phyloP scores from a whole-genome alignment of 2,113 vertebrate species.

The Synchiropus splendidus region DNA sequence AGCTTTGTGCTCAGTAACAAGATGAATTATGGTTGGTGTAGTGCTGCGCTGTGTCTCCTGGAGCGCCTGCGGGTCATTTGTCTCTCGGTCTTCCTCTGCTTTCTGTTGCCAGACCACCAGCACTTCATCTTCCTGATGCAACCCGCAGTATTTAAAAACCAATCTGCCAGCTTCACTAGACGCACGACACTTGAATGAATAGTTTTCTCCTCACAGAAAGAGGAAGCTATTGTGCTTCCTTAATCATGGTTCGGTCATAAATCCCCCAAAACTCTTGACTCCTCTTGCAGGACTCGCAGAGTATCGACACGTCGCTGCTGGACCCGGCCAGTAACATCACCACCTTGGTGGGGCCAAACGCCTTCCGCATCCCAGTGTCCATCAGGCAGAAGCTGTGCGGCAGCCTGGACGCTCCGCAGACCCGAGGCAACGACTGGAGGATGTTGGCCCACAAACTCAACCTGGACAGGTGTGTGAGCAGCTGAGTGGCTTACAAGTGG shows the following conservation, averaged over 20 bases:
- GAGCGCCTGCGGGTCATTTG: slow-evolving; percentile 28
- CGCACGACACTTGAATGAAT: slow-evolving; percentile 8
- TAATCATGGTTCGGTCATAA: too few relatives aligned
- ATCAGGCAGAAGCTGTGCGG: slow-evolving; percentile 95
- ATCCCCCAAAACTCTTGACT: not conserved
- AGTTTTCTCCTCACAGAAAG: slow-evolving; percentile 6
- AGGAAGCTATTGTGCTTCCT: not conserved
- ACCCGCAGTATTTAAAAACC: slow-evolving; percentile 25
- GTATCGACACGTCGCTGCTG: slow-evolving; percentile 78
- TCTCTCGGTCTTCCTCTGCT: slow-evolving; percentile 21
- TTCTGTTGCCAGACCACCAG: slow-evolving; percentile 18
- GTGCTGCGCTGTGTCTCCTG: slow-evolving; percentile 20
- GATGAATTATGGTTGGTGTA: slow-evolving; percentile 37
- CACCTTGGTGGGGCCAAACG: slow-evolving; percentile 81
- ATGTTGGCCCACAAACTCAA: slow-evolving; percentile 95
- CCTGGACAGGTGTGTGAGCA: slow-evolving; percentile 79
- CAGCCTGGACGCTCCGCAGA: slow-evolving; percentile 93
- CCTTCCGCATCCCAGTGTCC: slow-evolving; percentile 92
- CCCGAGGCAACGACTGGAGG: slow-evolving; percentile 95
- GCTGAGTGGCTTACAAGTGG: not conserved
- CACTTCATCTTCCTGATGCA: slow-evolving; percentile 20
- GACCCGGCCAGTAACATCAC: slow-evolving; percentile 84
- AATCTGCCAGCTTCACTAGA: slow-evolving; percentile 17
- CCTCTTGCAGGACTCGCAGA: slow-evolving; percentile 74
- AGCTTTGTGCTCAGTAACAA: slow-evolving; percentile 46